Evolutionary conservation across 2,797 vertebrate genomes (phyloP).

Genomic region (Craterocephalus amniculus): DNA sequence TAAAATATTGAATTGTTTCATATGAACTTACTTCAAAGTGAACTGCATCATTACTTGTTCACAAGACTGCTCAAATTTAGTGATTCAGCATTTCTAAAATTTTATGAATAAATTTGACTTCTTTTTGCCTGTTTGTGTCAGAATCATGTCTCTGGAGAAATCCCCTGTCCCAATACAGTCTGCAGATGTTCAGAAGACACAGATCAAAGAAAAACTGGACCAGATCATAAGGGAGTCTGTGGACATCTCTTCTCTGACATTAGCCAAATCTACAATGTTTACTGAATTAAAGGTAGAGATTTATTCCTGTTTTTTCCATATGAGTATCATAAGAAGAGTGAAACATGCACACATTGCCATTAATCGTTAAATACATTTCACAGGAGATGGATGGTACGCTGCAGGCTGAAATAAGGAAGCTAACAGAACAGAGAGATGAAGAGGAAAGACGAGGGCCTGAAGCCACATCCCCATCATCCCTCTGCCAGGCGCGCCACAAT

Average conservation of each 20-base stretch:
- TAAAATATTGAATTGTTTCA: too few species aligned
- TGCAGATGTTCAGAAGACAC: conserved; percentile 68
- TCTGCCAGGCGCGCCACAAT: conserved; percentile 66
- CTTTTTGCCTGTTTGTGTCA: conserved; percentile 48
- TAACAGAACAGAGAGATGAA: conserved; percentile 68
- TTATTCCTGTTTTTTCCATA: neutral
- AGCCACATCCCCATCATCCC: conserved; percentile 60
- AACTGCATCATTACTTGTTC: too few species aligned
- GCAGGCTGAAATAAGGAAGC: conserved; percentile 75
- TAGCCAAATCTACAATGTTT: conserved; percentile 54
- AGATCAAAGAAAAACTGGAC: conserved; percentile 75
- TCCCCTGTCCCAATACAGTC: conserved; percentile 76
- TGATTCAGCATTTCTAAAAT: too few species aligned
- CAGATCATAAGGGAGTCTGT: conserved; percentile 64
- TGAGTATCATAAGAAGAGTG: neutral
- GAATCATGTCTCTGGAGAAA: conserved; percentile 80
- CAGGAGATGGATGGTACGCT: conserved; percentile 68
- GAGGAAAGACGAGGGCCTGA: conserved; percentile 55
- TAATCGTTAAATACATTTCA: conserved; percentile 9
- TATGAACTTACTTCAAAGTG: too few species aligned
- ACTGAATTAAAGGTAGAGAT: conserved; percentile 72
- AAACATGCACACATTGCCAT: conserved; percentile 1
- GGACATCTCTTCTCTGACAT: conserved; percentile 66
- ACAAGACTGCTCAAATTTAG: too few species aligned
- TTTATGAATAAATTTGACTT: neutral